These are phyloP conservation scores for Phaonia tiefii DNA, from an alignment of 2,888 invertebrate species.

Conservation along the genomic window DNA sequence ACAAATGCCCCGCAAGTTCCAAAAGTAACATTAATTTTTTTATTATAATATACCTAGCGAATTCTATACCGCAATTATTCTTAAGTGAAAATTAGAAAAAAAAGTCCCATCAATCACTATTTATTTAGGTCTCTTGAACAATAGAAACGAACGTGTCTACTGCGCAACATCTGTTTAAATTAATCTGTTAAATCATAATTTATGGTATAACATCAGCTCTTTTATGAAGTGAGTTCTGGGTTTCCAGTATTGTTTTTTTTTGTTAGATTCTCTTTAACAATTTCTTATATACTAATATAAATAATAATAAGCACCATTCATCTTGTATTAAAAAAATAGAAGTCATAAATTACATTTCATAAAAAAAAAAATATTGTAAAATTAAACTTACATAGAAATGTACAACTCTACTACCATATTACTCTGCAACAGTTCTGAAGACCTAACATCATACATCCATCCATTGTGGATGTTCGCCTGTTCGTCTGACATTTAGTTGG, in stretches of 20 bases:
- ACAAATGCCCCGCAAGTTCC: no score
- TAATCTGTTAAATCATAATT: not conserved
- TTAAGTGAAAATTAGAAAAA: no score
- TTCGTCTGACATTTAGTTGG: not conserved
- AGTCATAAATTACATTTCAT: constrained; percentile 64
- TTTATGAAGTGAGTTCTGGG: constrained; percentile 43
- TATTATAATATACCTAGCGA: no score
- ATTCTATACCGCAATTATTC: no score
- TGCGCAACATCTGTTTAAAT: not conserved
- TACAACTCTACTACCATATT: not conserved
- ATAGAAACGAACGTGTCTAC: no score
- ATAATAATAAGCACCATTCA: constrained; percentile 60
- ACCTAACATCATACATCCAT: not conserved
- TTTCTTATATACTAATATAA: constrained; percentile 53
- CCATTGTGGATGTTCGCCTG: not conserved
- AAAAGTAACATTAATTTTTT: no score
- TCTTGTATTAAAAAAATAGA: constrained; percentile 49
- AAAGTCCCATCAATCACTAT: no score
- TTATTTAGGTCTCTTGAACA: no score
- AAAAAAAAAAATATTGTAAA: constrained; percentile 40
- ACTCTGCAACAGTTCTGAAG: not conserved
- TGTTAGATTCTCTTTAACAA: constrained; percentile 48
- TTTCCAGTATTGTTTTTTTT: constrained; percentile 51
- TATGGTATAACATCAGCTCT: not conserved
- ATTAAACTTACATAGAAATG: constrained; percentile 13